Conservation (phyloP, 2,888 invertebrate species). For the Theristus sp. region DNA sequence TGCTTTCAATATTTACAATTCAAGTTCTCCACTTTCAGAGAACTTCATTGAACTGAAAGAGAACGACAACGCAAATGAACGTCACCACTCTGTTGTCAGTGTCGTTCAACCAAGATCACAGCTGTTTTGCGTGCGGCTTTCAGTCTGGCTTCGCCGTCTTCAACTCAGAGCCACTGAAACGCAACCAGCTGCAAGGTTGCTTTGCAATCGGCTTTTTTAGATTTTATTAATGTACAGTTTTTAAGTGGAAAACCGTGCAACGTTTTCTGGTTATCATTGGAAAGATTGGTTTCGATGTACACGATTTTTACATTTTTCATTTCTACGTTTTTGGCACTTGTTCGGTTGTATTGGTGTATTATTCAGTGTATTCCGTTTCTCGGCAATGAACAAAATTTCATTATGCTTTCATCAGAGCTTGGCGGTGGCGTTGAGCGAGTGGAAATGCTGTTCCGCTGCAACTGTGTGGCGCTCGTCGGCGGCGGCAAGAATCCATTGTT, state of each 20-base stretch:
- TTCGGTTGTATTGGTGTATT: too few species aligned
- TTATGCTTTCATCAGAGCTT: constrained; percentile 45
- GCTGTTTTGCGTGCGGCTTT: constrained; percentile 96
- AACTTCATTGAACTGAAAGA: too few species aligned
- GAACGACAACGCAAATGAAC: too few species aligned
- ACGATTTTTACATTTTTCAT: not conserved
- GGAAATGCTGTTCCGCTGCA: constrained; percentile 93
- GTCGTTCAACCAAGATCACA: constrained; percentile 85
- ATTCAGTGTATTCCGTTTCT: too few species aligned
- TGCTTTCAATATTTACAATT: too few species aligned
- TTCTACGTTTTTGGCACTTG: not conserved
- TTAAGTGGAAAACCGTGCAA: too few species aligned
- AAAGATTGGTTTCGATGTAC: too few species aligned
- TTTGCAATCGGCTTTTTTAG: not conserved
- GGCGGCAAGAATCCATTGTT: constrained; percentile 77
- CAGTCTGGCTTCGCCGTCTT: constrained; percentile 87
- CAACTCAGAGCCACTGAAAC: constrained; percentile 87
- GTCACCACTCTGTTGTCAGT: too few species aligned
- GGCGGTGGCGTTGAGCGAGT: constrained; percentile 72
- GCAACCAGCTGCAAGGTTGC: constrained; percentile 64
- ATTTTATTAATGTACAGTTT: not conserved
- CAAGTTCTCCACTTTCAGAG: too few species aligned
- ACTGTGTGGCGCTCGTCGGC: constrained; percentile 84
- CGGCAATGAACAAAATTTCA: too few species aligned
- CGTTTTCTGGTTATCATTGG: too few species aligned